Evolutionary conservation across 2,888 invertebrate species (phyloP), one percentile per base, ranked within the genome.

Genomic region (Phlogophora meticulosa): DNA sequence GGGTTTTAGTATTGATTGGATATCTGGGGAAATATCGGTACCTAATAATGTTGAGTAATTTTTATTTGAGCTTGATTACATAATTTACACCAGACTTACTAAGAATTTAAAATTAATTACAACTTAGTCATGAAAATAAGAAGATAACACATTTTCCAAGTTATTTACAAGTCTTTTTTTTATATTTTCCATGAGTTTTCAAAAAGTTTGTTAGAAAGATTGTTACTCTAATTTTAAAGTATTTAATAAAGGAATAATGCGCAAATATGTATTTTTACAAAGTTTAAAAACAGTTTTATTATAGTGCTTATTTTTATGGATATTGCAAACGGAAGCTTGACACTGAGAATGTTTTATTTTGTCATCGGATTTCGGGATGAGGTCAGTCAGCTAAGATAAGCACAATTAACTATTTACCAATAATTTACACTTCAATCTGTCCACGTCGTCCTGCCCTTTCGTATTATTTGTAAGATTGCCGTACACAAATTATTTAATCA

Each of bases 81-180:
- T 5, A 4, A 3, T 9, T 15, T 11, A 7, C 13, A 28, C 7
- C n/a, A 11, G 24, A 17, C 9, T 28, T 22, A 7, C 24, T 17
- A 9, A 10, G 17, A 42, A 42, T 42, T 67, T 71, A 9, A 34
- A 36, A 43, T n/a, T n/a, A n/a, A n/a, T n/a, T n/a, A n/a, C n/a
- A 36, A 4, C 42, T 70, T 46, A 7, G 15, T 11, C 4, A 17
- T 28, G 22, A n/a, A 4, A 40, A 34, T 15, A 11, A 15, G 11
- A 62, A 11, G 0, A 0, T 15, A n/a, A n/a, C n/a, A n/a, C n/a
- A n/a, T n/a, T n/a, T n/a, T n/a, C n/a, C n/a, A n/a, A n/a, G n/a
- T n/a, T n/a, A n/a, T n/a, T n/a, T n/a, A n/a, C n/a, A n/a, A n/a
- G n/a, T 1, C 13, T 7, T 32, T 56, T 60, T 20, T 15, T 11